A percentile compares a stretch with the other conserved stretches of the same genome.
Evolutionary conservation across 2,113 vertebrate genomes (phyloP).

Genomic region (Cochlearius cochlearius): DNA sequence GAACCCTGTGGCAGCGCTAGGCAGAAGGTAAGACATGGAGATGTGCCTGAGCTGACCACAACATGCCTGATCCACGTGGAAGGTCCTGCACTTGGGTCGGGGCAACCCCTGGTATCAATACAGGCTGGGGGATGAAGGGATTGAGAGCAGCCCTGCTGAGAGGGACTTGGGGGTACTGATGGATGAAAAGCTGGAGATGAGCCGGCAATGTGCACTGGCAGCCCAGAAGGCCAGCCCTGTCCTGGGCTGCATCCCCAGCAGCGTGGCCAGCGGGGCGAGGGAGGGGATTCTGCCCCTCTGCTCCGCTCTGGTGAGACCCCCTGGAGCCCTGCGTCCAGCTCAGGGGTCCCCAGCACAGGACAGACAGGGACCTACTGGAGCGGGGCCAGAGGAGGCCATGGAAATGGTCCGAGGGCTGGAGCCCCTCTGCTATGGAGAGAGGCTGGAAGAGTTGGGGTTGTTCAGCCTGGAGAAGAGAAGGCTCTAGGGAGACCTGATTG

Average conservation of each 20-base stretch:
- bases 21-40: neutral
- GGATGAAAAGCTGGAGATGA: neutral
- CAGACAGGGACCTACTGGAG: too few species aligned
- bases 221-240: neutral
- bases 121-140: neutral
- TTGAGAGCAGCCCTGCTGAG: neutral
- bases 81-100: neutral
- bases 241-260: neutral
- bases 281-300: too few species aligned
- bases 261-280: too few species aligned
- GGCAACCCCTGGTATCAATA: neutral
- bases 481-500: too few species aligned
- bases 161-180: neutral
- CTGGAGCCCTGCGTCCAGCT: too few species aligned
- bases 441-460: too few species aligned
- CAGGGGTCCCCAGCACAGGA: too few species aligned
- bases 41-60: neutral
- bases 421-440: too few species aligned
- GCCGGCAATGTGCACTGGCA: accelerated
- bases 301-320: too few species aligned
- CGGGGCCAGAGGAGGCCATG: too few species aligned
- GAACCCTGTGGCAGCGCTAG: neutral
- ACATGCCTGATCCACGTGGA: neutral
- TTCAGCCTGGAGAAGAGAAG: too few species aligned
- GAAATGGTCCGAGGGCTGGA: too few species aligned